Evolutionary conservation across 2,113 vertebrate genomes (phyloP), one percentile per base, ranked within the genome.

Genomic region (Tauraco erythrolophus): DNA sequence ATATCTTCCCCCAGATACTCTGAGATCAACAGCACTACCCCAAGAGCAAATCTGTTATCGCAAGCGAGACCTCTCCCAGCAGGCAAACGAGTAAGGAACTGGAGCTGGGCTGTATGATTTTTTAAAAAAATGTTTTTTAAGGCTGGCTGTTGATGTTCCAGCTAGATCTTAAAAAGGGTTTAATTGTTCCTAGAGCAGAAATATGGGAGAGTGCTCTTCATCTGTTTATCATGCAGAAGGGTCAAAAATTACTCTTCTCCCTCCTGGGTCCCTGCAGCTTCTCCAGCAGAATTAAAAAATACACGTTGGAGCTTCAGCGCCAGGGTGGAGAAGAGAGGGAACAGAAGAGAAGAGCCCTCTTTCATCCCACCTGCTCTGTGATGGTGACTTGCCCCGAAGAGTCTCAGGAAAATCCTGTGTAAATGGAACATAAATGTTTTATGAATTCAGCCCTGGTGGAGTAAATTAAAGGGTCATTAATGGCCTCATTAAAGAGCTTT

Each of bases 401-500:
- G 92, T 96, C n/a, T 94, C 88, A 98, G 94, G 94, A 97, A 97
- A 98, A 94, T 93, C 95, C 92, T 98, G 81, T 84, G 68, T 96
- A 97, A 98, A 97, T 97, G 89, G 92, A 96, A 95, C 96, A 96
- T 97, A 93, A 98, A 98, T 98, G 81, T 96, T 97, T 98, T 97
- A 98, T 98, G 98, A 97, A 98, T 98, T 95, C 97, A 94, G 95
- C 93, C 93, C 96, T 97, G 93, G 95, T 92, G 88, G 96, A 98
- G 96, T 97, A 98, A 98, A 98, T 97, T 96, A 97, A 98, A 98
- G 97, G 78, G 96, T 97, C 97, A 97, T 98, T 98, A 98, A 96
- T 97, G 94, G 94, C 71, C 95, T 98, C 95, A 96, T 98, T 98
- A 98, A 97, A 97, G 96, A 97, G 92, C 89, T 74, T 84, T 87